Base-by-base conservation (phyloP, 1,140 invertebrate genomes). In the Asbolus verrucosus region DNA sequence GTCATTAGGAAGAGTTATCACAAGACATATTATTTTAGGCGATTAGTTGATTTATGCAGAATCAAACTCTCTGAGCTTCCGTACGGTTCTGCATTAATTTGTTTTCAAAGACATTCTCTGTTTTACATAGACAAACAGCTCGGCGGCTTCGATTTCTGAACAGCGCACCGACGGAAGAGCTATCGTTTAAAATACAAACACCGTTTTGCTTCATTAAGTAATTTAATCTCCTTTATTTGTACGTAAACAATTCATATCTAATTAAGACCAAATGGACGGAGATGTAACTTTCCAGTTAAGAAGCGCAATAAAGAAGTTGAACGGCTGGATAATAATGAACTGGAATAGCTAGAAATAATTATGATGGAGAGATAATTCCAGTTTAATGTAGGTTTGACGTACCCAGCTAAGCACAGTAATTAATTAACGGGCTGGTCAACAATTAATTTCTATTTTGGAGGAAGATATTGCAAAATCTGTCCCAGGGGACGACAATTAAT, bases 301-400 rank as follows among this genome's bases (percentile, higher is more conserved):
- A 31, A 33, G 30, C 27, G 18, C 27, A 39, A 18, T 16, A 27
- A 43, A 67, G 30, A 46, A 67, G 31, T 13, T 31, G 6, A 27
- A 67, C 18, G 39, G n/a, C 21, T 65, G 30, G 24, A 31, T 67
- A 31, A 46, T 46, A 50, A 68, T 38, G 66, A 61, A 24, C 13
- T 59, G 41, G 41, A 67, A 36, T 11, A 19, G 19, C 15, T 13
- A 50, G 27, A 50, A 50, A 46, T 33, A 9, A 46, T 46, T 67
- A 46, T 43, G 41, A 67, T 50, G 21, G 31, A 33, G 30, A 39
- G 30, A 50, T 59, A 67, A 67, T 59, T 54, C 65, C 30, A 21
- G 43, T 59, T 59, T 67, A 67, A 67, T 67, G 39, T 38, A 36
- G 65, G 65, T 59, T 67, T 67, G 65, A 67, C 65, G 50, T 27